Percentiles rank a stretch among this genome's conserved stretches.
Conservation (phyloP, 2,797 vertebrate genomes). For the Lepidocolaptes lacrymiger region DNA sequence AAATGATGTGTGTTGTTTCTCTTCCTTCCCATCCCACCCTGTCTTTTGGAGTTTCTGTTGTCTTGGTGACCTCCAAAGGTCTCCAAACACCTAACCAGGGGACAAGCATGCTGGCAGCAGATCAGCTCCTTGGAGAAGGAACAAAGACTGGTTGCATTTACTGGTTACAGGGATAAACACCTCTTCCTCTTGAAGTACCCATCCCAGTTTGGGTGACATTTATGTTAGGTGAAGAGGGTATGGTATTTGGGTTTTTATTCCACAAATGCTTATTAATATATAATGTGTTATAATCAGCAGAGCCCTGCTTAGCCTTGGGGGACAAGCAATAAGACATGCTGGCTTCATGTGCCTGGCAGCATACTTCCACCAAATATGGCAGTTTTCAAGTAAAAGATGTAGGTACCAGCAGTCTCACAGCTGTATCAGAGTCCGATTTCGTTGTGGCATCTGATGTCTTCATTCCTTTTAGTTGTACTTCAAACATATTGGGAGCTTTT, state of each 20-base stretch:
- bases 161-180: background rate
- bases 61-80: background rate
- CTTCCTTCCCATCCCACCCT: fast-evolving
- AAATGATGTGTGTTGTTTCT: background rate
- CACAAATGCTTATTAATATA: background rate
- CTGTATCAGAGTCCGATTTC: background rate
- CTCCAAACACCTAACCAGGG: fast-evolving
- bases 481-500: background rate
- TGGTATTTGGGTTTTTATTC: background rate
- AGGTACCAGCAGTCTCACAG: background rate
- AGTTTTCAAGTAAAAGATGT: background rate
- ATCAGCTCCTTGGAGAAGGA: background rate
- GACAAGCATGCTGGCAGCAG: background rate
- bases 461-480: background rate
- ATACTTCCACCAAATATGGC: background rate
- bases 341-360: background rate
- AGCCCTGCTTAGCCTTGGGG: background rate
- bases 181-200: background rate
- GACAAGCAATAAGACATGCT: background rate
- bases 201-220: background rate
- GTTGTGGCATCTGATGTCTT: background rate
- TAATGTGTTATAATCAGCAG: background rate
- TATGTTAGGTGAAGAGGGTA: background rate
- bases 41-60: background rate
- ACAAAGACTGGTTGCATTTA: background rate